Evolutionary conservation across 2,797 vertebrate species (phyloP).

Genomic region (Adelosebastes latens): DNA sequence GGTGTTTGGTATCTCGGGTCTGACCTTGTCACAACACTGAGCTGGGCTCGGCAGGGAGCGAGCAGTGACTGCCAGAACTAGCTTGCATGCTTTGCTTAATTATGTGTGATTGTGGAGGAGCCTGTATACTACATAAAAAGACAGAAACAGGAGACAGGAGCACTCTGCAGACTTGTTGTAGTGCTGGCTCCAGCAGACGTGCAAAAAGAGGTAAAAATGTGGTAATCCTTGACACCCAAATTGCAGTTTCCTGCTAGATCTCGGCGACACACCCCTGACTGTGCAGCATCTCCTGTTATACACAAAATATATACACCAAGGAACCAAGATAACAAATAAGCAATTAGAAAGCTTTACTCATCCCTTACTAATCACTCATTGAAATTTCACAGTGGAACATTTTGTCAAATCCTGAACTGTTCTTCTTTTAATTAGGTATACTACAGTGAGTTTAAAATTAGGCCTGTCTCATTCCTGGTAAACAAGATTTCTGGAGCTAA

Average conservation of each 20-base stretch:
- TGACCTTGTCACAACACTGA: too few species aligned
- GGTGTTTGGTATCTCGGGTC: too few species aligned
- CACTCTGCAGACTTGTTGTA: background rate
- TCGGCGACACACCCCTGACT: background rate
- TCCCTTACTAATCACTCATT: background rate
- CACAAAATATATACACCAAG: background rate
- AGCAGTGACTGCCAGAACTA: background rate
- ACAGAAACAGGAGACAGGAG: background rate
- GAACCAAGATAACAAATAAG: background rate
- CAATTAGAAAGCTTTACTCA: background rate
- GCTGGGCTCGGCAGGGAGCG: too few species aligned
- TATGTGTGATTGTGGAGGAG: background rate
- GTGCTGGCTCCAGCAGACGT: background rate
- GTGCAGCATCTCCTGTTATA: background rate
- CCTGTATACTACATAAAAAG: background rate
- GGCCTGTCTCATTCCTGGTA: background rate
- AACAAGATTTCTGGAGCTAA: background rate
- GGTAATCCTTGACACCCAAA: background rate
- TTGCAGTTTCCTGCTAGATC: background rate
- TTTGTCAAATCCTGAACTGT: background rate
- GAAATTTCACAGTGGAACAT: background rate
- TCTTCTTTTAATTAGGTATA: background rate
- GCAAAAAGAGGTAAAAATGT: background rate
- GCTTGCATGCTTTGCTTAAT: background rate
- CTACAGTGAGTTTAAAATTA: background rate